phyloP scores from a whole-genome alignment of 1,140 invertebrate genomes.

The Nasonia vitripennis region DNA sequence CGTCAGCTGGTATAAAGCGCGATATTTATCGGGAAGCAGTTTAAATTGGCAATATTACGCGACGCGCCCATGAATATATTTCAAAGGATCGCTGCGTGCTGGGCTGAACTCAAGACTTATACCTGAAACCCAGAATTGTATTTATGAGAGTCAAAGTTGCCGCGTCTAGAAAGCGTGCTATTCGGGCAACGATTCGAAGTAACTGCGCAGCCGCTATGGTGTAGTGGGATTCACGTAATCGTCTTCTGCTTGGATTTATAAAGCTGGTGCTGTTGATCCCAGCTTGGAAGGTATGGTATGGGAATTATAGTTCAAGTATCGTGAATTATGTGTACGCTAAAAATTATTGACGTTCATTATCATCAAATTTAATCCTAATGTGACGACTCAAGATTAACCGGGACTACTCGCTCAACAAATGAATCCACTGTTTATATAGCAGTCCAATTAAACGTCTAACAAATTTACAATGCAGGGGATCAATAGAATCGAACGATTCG shows the following conservation, averaged over 20 bases:
- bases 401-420: too few relatives aligned
- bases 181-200: background rate
- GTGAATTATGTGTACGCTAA: too few relatives aligned
- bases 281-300: too few relatives aligned
- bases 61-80: background rate
- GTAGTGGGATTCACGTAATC: background rate
- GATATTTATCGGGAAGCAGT: conserved; percentile 24
- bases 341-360: too few relatives aligned
- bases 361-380: too few relatives aligned
- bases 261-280: background rate
- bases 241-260: background rate
- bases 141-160: background rate
- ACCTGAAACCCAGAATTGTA: background rate
- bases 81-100: background rate
- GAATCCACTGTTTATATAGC: too few relatives aligned
- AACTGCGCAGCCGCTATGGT: background rate
- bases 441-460: too few relatives aligned
- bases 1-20: background rate
- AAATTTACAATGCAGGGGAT: too few relatives aligned
- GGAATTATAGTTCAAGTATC: background rate
- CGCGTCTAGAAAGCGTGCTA: too few relatives aligned
- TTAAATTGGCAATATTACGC: conserved; percentile 20
- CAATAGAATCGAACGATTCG: too few relatives aligned
- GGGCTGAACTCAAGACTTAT: background rate
- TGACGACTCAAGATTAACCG: too few relatives aligned